Evolutionary conservation across 2,888 invertebrate genomes (phyloP).

Genomic region (Nyleta sp.): DNA sequence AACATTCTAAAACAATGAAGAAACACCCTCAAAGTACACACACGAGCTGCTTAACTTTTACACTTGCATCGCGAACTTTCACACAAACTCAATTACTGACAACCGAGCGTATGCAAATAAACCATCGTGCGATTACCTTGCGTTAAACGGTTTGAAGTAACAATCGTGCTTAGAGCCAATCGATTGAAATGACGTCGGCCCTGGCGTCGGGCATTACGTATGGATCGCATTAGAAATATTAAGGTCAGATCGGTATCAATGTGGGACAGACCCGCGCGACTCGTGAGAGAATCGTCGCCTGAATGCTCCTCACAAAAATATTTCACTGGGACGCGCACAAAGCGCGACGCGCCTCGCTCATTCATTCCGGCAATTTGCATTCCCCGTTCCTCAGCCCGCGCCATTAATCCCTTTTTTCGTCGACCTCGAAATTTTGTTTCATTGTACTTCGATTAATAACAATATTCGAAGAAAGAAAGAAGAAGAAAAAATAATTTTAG

Average conservation of each 20-base stretch:
- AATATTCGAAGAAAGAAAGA: background rate
- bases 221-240: slow-evolving; percentile 69
- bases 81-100: background rate
- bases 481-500: background rate
- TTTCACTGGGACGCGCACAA: slow-evolving; percentile 33
- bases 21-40: no score
- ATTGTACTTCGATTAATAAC: background rate
- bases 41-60: no score
- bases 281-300: slow-evolving; percentile 53
- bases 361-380: slow-evolving; percentile 18
- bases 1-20: no score
- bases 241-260: slow-evolving; percentile 75
- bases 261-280: slow-evolving; percentile 62
- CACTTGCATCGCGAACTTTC: no score
- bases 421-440: background rate
- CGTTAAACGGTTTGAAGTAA: slow-evolving; percentile 48
- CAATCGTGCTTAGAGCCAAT: slow-evolving; percentile 45
- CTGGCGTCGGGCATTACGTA: slow-evolving; percentile 53
- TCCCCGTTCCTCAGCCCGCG: slow-evolving; percentile 1
- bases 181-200: slow-evolving; percentile 56
- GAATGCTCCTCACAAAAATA: slow-evolving; percentile 35
- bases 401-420: slow-evolving; percentile 19
- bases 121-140: slow-evolving; percentile 22
- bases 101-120: slow-evolving; percentile 7
- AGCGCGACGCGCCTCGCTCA: slow-evolving; percentile 6